Percentiles rank a stretch among this genome's conserved stretches.
phyloP scores from a whole-genome alignment of 2,113 vertebrate genomes.

The Cricetomys ansorgei region DNA sequence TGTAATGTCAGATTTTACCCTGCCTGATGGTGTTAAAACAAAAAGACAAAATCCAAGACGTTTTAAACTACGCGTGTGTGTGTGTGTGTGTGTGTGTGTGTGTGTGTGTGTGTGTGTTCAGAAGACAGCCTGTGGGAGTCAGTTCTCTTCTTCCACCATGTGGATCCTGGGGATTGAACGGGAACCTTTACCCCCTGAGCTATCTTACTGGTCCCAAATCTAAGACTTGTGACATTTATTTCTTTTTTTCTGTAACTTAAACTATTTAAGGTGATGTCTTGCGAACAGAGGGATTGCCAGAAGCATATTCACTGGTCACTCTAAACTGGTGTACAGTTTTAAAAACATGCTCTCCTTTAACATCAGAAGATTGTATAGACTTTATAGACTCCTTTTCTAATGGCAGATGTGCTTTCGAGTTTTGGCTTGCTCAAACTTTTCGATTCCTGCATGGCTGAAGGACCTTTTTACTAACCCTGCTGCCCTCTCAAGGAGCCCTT shows the following conservation, averaged over 20 bases:
- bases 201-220: background rate
- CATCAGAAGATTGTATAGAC: background rate
- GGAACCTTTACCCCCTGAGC: background rate
- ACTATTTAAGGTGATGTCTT: background rate
- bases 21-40: background rate
- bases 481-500: background rate
- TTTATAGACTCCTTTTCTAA: background rate
- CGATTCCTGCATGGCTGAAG: background rate
- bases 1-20: slow-evolving; percentile 41
- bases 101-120: background rate
- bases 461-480: background rate
- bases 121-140: background rate
- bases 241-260: background rate
- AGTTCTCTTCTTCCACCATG: background rate
- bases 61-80: background rate
- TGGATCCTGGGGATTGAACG: background rate
- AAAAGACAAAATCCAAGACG: slow-evolving; percentile 15
- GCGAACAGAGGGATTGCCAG: background rate
- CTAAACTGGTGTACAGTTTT: background rate
- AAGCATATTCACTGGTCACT: background rate
- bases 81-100: background rate
- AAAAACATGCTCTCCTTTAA: slow-evolving; percentile 4
- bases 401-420: background rate
- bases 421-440: background rate
- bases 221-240: background rate